Evolutionary conservation across 2,888 invertebrate species (phyloP), one percentile per base, ranked within the genome.

Genomic region (Agrotis segetum): DNA sequence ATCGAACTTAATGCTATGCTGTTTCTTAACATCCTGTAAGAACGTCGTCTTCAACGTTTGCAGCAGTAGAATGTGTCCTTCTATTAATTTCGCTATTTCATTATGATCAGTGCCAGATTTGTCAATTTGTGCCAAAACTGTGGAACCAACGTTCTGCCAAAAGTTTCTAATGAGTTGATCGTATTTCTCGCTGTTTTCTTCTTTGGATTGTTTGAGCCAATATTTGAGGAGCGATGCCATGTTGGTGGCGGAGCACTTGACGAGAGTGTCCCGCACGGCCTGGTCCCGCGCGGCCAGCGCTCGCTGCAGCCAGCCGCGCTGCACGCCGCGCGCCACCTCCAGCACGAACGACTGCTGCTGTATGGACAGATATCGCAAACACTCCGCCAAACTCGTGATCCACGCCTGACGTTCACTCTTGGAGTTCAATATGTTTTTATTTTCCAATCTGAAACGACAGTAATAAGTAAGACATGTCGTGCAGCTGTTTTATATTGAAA

Each of bases 381-480:
- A 98, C 89, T 99, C 99, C 24, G 97, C 96, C 83, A 97, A 97
- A 2, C 98, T 96, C 58, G 96, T 96, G 29, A 97, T 96, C 85
- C 98, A 97, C 0, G 97, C 97, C 59, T 97, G 95, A 21, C 97
- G 96, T 92, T 98, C 98, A 55, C 97, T 97, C 79, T 97, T 97
- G 58, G 97, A 98, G 49, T 94, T 94, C 63, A 96, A 89, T 14
- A 97, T 96, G 63, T 94, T 95, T 76, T 97, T 97, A 56, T 96
- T 95, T 63, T 96, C 96, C 74, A 98, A 95, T 49, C 98, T 98
- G 90, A 73, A 87, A 88, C 74, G 58, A 74, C 66, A 55, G 47
- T 16, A 21, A 21, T 19, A 49, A 77, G n/a, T 19, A 49, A 77
- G n/a, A n/a, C 55, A 34, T 2, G 5, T n/a, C 49, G 14, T 29